Conservation (phyloP, 2,888 invertebrate species). For the Anthoptus insignis region DNA sequence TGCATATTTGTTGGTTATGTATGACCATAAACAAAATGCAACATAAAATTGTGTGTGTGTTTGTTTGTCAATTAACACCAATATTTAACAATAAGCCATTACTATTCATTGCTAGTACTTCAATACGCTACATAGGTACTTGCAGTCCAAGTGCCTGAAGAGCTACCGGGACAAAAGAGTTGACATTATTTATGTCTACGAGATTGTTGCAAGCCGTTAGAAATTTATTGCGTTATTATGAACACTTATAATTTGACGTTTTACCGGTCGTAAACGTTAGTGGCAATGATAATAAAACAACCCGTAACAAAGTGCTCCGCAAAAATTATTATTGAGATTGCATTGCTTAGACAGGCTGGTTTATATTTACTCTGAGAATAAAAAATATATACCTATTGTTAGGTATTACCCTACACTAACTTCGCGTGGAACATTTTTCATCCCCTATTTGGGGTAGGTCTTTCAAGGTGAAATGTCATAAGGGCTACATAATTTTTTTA, state of each 20-base stretch:
- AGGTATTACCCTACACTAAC: too few relatives aligned
- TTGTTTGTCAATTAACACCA: neutral
- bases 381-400: too few relatives aligned
- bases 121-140: neutral
- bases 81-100: too few relatives aligned
- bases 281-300: constrained; percentile 54
- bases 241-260: constrained; percentile 55
- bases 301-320: constrained; percentile 34
- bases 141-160: constrained; percentile 4
- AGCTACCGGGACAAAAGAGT: constrained; percentile 26
- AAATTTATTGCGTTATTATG: constrained; percentile 55
- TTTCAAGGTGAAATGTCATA: too few relatives aligned
- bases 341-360: constrained; percentile 6
- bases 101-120: neutral
- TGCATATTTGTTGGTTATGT: too few relatives aligned
- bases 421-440: too few relatives aligned
- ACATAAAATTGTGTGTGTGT: too few relatives aligned
- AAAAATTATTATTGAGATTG: constrained; percentile 28
- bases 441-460: too few relatives aligned
- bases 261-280: constrained; percentile 54
- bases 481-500: too few relatives aligned
- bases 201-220: constrained; percentile 45
- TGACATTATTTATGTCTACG: constrained; percentile 32
- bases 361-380: too few relatives aligned
- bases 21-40: too few relatives aligned